A percentile compares a stretch with the other conserved stretches of the same genome.
Evolutionary conservation across 2,113 vertebrate species (phyloP).

Genomic region (Lates calcarifer): DNA sequence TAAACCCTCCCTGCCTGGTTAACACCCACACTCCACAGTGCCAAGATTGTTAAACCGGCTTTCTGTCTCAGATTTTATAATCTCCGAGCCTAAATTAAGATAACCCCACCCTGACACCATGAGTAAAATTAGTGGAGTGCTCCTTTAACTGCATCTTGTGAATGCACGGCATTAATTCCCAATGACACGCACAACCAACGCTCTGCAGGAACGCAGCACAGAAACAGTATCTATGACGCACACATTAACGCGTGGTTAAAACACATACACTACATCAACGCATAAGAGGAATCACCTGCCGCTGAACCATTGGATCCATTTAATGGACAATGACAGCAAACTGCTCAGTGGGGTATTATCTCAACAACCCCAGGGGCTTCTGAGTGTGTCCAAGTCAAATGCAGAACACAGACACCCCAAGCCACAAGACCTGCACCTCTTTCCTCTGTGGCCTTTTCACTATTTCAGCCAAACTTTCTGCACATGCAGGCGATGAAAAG

Average conservation of each 20-base stretch:
- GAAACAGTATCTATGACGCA: neutral
- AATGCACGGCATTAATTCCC: neutral
- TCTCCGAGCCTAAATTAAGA: neutral
- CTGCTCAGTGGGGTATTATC: conserved; percentile 23
- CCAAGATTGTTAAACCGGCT: neutral
- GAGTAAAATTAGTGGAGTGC: neutral
- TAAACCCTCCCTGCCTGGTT: neutral
- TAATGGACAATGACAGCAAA: conserved; percentile 34
- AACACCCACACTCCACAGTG: neutral
- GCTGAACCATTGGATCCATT: conserved; percentile 23
- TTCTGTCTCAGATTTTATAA: neutral
- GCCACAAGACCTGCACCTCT: conserved; percentile 11
- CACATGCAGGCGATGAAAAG: neutral
- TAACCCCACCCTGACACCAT: neutral
- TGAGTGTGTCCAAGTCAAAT: neutral
- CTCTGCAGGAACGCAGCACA: neutral
- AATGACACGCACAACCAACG: neutral
- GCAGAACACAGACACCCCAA: neutral
- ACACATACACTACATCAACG: too few relatives aligned
- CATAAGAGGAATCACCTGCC: conserved; percentile 53
- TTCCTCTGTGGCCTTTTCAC: neutral
- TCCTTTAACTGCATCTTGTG: neutral
- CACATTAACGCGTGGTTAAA: neutral
- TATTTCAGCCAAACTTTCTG: conserved; percentile 7
- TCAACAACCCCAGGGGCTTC: conserved; percentile 17